phyloP scores from a whole-genome alignment of 2,113 vertebrate species.

The Tragulus kanchil region DNA sequence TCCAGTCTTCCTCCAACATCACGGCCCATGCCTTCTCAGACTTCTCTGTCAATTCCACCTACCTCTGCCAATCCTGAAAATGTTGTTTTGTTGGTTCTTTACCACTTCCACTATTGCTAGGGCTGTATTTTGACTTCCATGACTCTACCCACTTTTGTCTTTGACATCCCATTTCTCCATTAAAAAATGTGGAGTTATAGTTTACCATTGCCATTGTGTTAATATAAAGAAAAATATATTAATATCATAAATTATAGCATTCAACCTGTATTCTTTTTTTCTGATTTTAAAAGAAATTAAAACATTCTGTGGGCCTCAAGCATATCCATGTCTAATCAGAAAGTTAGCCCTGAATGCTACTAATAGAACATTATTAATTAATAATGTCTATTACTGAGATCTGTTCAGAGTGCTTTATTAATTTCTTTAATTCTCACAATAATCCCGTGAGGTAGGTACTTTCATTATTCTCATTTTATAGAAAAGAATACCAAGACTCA shows the following conservation, averaged over 20 bases:
- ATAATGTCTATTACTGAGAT: neutral
- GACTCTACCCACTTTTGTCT: neutral
- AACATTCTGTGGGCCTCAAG: neutral
- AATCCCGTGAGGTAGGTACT: neutral
- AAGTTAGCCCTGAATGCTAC: neutral
- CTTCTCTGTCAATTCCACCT: too few species aligned
- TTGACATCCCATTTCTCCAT: neutral
- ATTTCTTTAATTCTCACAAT: neutral
- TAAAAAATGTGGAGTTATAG: neutral
- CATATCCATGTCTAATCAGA: neutral
- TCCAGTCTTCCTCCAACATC: neutral
- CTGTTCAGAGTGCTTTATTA: neutral
- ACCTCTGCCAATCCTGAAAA: neutral
- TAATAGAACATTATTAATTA: neutral
- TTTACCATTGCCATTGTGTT: neutral
- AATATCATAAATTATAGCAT: neutral
- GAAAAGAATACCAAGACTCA: neutral
- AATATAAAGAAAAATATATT: neutral
- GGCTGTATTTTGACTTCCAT: neutral
- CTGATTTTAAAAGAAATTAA: slow-evolving; percentile 1
- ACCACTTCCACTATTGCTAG: neutral
- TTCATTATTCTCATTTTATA: neutral
- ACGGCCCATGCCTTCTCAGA: neutral
- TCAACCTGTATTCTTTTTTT: neutral
- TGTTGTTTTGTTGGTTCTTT: neutral